A percentile compares a stretch with the other conserved stretches of the same genome.
These are phyloP conservation scores for Lasioglossum lativentre DNA, from an alignment of 2,888 invertebrate species.

Conservation along the genomic window DNA sequence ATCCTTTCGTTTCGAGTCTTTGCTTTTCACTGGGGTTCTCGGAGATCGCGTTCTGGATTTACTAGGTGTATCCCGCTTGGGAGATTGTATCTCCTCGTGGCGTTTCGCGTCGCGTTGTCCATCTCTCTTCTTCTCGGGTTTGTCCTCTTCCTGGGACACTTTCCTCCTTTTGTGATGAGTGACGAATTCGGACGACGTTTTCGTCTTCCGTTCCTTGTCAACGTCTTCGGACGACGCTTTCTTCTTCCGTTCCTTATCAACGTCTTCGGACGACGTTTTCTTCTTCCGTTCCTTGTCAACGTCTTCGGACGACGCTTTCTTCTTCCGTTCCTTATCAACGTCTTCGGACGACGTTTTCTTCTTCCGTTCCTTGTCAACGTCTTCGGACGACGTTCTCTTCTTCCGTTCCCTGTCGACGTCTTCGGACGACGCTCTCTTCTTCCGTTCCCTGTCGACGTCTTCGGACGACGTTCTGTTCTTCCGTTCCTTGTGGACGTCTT, in stretches of 20 bases:
- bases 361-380: not conserved
- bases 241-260: not conserved
- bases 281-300: not conserved
- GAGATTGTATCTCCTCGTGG: not conserved
- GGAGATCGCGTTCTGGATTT: constrained; percentile 14
- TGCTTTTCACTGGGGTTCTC: not conserved
- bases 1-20: constrained; percentile 15
- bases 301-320: not conserved
- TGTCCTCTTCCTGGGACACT: not conserved
- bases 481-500: no score
- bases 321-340: not conserved
- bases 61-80: not conserved
- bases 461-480: no score
- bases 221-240: not conserved
- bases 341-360: not conserved
- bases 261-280: not conserved
- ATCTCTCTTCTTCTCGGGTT: not conserved
- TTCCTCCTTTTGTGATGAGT: not conserved
- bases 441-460: not conserved
- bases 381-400: not conserved
- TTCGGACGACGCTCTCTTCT: constrained; percentile 1
- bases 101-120: not conserved
- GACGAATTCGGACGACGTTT: not conserved
- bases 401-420: not conserved
- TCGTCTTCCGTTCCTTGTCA: not conserved